A percentile compares a stretch with the other conserved stretches of the same genome.
These are phyloP conservation scores for Meloidogyne exigua DNA, from an alignment of 1,140 invertebrate genomes.

Conservation along the genomic window DNA sequence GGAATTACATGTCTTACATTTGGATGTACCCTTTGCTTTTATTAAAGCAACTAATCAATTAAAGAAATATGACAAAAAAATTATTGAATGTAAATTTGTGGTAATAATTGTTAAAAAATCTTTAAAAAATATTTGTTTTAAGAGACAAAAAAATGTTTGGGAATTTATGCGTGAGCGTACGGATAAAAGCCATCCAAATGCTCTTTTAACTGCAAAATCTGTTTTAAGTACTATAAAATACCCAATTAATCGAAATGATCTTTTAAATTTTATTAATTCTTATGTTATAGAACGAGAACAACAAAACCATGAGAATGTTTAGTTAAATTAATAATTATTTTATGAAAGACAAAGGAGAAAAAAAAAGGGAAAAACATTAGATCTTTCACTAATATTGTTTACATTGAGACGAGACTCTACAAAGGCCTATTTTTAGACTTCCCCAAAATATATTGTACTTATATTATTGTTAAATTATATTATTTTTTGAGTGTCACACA, in stretches of 20 bases:
- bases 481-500: too few relatives aligned
- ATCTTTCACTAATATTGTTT: too few relatives aligned
- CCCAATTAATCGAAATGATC: slow-evolving; percentile 45
- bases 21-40: slow-evolving; percentile 59
- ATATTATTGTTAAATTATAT: too few relatives aligned
- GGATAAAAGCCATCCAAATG: slow-evolving; percentile 93
- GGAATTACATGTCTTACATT: slow-evolving; percentile 54
- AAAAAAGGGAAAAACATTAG: too few relatives aligned
- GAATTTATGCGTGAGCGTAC: slow-evolving; percentile 90
- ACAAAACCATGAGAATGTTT: too few relatives aligned
- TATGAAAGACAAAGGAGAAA: too few relatives aligned
- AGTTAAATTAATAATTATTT: too few relatives aligned
- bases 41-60: slow-evolving; percentile 77
- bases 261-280: slow-evolving; percentile 40
- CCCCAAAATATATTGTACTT: too few relatives aligned
- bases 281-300: too few relatives aligned
- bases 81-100: slow-evolving; percentile 85
- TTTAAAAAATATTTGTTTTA: neutral
- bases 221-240: slow-evolving; percentile 52
- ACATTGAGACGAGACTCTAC: too few relatives aligned
- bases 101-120: slow-evolving; percentile 12
- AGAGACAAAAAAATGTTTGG: slow-evolving; percentile 72
- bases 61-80: slow-evolving; percentile 82
- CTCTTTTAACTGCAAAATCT: slow-evolving; percentile 49
- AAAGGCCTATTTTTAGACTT: too few relatives aligned